Evolutionary conservation across 2,888 invertebrate genomes (phyloP), one percentile per base, ranked within the genome.

Genomic region (Netelia inedita): DNA sequence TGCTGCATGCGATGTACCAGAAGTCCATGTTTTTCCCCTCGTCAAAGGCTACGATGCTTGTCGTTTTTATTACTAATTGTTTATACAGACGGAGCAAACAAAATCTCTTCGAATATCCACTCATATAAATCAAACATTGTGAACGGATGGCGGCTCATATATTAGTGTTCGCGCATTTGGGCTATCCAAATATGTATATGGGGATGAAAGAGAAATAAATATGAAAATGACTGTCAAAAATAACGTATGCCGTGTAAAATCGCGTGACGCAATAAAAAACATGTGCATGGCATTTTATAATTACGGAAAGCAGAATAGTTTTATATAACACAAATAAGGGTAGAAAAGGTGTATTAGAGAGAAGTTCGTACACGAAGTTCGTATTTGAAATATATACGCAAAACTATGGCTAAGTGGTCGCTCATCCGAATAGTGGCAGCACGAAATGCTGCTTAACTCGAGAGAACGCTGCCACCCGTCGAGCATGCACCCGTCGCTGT

Each of bases 1-100:
- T 35, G 66, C 35, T 73, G 55, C 71, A 72, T 57, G 35, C 72
- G 66, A 79, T 46, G 50, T 55, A 8, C 55, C 35, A 50, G 59
- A n/a, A 59, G 76, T 46, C 28, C 14, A 10, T 57, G 43, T 69
- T 57, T 46, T 11, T 43, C n/a, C 21, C 16, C 57, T 61, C 5
- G 28, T 5, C 14, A 43, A 35, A 46, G 59, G 9, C 59, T 14
- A 16, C 61, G 19, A 3, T 46, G 23, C 28, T 21, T 21, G n/a
- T 9, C 10, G 16, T 65, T 72, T 65, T 46, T n/a, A 0, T 65
- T 6, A 0, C 19, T 46, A 68, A 68, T 80, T 73, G 61, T 80
- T 80, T 50, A 73, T 11, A 43, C 59, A 57, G 9, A 1, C 19
- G 2, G 21, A 61, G 59, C 28, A 14, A 35, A 63, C 28, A 14